These are phyloP conservation scores for Phymastichus coffea DNA, from an alignment of 1,140 invertebrate species.

Conservation along the genomic window DNA sequence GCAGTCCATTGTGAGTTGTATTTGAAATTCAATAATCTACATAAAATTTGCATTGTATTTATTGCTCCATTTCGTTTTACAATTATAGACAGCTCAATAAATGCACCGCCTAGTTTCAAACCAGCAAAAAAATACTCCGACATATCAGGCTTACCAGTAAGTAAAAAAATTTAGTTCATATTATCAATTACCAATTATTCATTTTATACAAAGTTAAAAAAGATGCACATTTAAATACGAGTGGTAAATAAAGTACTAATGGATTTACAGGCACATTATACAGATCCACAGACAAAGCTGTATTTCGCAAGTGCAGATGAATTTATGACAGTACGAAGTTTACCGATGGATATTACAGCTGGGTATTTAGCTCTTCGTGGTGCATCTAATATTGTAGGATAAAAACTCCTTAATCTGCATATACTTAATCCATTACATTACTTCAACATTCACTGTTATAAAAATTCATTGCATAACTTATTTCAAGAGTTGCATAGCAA, in stretches of 20 bases:
- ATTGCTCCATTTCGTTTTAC: constrained; percentile 27
- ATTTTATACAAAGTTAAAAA: constrained; percentile 12
- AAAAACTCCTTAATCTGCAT: constrained; percentile 34
- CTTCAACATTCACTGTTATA: constrained; percentile 1
- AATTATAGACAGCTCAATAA: constrained; percentile 75
- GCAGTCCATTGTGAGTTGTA: constrained; percentile 66
- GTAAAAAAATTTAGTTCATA: constrained; percentile 32
- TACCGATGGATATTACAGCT: constrained; percentile 88
- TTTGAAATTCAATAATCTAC: not conserved
- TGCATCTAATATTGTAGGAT: constrained; percentile 80
- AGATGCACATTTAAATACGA: not conserved
- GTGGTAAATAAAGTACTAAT: not conserved
- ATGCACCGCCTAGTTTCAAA: constrained; percentile 86
- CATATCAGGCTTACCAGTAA: constrained; percentile 79
- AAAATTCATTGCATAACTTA: not conserved
- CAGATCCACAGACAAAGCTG: constrained; percentile 87
- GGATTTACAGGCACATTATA: constrained; percentile 74
- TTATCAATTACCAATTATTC: not conserved
- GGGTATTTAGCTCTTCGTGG: constrained; percentile 84
- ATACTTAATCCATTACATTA: not conserved
- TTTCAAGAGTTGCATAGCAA: not conserved
- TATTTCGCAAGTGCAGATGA: constrained; percentile 83
- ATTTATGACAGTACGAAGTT: constrained; percentile 76
- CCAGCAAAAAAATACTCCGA: constrained; percentile 93
- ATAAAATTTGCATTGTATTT: not conserved